Evolutionary conservation across 2,113 vertebrate species (phyloP).

Genomic region (Sylvia atricapilla): DNA sequence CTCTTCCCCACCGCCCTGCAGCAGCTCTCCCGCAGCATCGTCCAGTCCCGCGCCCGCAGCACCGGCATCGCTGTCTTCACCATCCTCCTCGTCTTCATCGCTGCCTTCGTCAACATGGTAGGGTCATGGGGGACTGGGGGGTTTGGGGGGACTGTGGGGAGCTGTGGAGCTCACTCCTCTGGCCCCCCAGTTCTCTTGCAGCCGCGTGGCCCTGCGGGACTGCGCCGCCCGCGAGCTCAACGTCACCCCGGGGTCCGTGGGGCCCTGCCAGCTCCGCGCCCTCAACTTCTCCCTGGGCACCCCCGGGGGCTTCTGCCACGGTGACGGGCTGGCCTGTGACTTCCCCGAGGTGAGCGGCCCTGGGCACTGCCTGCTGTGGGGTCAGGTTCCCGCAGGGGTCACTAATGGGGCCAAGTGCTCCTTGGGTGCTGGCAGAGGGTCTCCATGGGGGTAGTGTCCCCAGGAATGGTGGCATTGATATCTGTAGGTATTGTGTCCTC

Average conservation of each 20-base stretch:
- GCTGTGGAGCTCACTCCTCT: neutral
- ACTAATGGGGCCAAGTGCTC: neutral
- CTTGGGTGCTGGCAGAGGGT: neutral
- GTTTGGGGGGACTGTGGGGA: neutral
- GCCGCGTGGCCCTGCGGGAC: slow-evolving; percentile 79
- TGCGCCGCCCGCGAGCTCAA: slow-evolving; percentile 85
- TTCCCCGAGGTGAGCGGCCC: slow-evolving; percentile 85
- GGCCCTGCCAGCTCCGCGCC: slow-evolving; percentile 83
- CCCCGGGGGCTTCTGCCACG: slow-evolving; percentile 79
- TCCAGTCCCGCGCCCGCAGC: slow-evolving; percentile 89
- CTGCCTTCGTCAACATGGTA: slow-evolving; percentile 92
- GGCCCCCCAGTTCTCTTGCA: slow-evolving; percentile 83
- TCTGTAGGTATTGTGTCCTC: neutral
- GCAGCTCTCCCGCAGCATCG: slow-evolving; percentile 85
- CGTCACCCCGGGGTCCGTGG: slow-evolving; percentile 77
- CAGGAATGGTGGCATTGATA: neutral
- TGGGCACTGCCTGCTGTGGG: fast-evolving
- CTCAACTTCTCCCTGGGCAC: slow-evolving; percentile 84
- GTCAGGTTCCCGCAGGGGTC: neutral
- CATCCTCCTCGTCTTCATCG: slow-evolving; percentile 88
- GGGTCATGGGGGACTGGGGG: fast-evolving
- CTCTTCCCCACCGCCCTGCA: slow-evolving; percentile 86
- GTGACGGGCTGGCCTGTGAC: slow-evolving; percentile 76
- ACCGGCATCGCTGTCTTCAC: slow-evolving; percentile 86
- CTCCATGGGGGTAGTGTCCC: neutral